Evolutionary conservation across 2,888 invertebrate genomes (phyloP), one percentile per base, ranked within the genome.

Genomic region (Meloe dianella): DNA sequence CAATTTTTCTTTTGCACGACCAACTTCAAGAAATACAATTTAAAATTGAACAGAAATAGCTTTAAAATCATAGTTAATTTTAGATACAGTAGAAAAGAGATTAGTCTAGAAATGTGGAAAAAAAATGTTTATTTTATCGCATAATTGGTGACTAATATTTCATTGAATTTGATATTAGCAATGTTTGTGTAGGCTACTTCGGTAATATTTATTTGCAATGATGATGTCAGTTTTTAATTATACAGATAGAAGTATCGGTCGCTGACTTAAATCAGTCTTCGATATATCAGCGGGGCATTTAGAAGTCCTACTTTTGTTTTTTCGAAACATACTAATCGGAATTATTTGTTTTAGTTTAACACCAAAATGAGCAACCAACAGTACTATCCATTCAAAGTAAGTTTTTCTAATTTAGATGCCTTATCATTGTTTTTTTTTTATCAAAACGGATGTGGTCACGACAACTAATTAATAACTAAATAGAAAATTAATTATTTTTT

Each of bases 321-420:
- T 69, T 68, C 57, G 56, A 47, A 65, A 17, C 17, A 54, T 66
- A 66, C 65, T 70, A 41, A 57, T 61, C 54, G 61, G 60, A 57
- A 63, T 67, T 70, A 56, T 65, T 71, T 73, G 69, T 73, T 77
- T 72, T 76, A 78, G 77, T 75, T 59, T 69, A 47, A 65, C 71
- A 63, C 70, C 73, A 79, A 71, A 69, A 80, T 80, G 80, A 77
- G 75, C 84, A 90, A 91, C 82, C 91, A 92, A 80, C 92, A 93
- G 85, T 93, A 93, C 85, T 93, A 93, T 85, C 93, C 93, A 80
- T 93, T 92, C 89, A 93, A 93, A 90, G 93, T 93, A 84, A 90
- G 88, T 75, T 54, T 35, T 60, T 64, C 59, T n/a, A 32, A 10
- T 61, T 64, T 57, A 63, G 57, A 61, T 65, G 65, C 67, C 65